Percentiles rank a stretch among this genome's conserved stretches.
Conservation (phyloP, 2,888 invertebrate genomes). For the Heliconius erato region DNA sequence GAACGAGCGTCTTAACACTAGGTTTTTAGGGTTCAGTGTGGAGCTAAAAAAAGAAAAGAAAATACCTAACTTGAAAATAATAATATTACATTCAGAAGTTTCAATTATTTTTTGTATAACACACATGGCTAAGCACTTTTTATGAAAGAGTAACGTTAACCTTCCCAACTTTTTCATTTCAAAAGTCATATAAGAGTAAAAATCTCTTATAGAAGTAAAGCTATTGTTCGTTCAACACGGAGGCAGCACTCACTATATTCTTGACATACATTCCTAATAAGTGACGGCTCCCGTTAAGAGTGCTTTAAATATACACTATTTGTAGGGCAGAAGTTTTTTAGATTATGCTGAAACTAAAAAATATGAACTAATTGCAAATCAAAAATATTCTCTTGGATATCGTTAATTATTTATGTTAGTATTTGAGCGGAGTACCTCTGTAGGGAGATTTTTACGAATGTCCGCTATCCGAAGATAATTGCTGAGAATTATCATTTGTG, state of each 20-base stretch:
- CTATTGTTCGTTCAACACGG: slow-evolving; percentile 27
- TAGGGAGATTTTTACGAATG: too few relatives aligned
- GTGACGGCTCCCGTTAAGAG: slow-evolving; percentile 32
- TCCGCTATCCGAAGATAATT: too few relatives aligned
- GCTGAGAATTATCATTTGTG: too few relatives aligned
- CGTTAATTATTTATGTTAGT: too few relatives aligned
- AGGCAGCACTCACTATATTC: slow-evolving; percentile 28
- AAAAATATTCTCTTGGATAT: too few relatives aligned
- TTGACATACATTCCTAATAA: slow-evolving; percentile 41
- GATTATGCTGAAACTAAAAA: slow-evolving; percentile 29
- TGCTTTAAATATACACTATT: slow-evolving; percentile 21
- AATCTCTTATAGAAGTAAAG: slow-evolving; percentile 8
- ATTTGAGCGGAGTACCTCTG: too few relatives aligned
- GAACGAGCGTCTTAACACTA: background rate
- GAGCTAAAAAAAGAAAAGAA: background rate
- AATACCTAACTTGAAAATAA: background rate
- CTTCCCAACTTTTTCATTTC: slow-evolving; percentile 10
- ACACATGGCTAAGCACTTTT: background rate
- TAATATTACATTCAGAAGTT: background rate
- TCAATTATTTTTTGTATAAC: slow-evolving; percentile 9
- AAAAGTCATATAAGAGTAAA: background rate
- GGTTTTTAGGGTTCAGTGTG: background rate
- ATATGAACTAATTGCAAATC: slow-evolving; percentile 4
- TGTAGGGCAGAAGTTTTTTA: background rate
- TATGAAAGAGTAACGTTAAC: background rate